Evolutionary conservation across 2,888 invertebrate species (phyloP).

Genomic region (Chrysodeixis includens): DNA sequence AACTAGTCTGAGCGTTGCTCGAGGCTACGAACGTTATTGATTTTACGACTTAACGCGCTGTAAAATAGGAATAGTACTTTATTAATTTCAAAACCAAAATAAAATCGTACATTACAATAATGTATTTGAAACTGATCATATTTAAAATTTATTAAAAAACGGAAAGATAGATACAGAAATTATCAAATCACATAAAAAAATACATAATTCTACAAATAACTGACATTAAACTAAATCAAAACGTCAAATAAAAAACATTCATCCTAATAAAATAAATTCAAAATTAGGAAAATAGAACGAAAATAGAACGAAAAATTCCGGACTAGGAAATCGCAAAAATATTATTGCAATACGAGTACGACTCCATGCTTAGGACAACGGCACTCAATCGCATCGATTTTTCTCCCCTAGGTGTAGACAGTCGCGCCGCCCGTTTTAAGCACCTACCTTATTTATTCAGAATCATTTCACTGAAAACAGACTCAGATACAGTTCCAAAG

Average conservation of each 20-base stretch:
- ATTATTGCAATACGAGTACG: neutral
- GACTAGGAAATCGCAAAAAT: neutral
- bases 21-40: slow-evolving; percentile 14
- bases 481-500: slow-evolving; percentile 25
- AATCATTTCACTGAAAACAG: slow-evolving; percentile 18
- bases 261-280: too few species aligned
- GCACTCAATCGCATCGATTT: neutral
- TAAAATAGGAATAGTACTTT: neutral
- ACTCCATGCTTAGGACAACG: neutral
- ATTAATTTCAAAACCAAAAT: neutral
- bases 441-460: slow-evolving; percentile 6
- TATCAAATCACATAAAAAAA: too few species aligned
- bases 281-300: too few species aligned
- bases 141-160: too few species aligned
- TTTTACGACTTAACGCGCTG: slow-evolving; percentile 8
- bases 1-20: slow-evolving; percentile 11
- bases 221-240: too few species aligned
- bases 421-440: neutral
- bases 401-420: slow-evolving; percentile 3
- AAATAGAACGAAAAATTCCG: too few species aligned
- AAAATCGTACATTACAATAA: too few species aligned
- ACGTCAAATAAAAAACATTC: too few species aligned
- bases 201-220: too few species aligned
- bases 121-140: too few species aligned
- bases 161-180: too few species aligned